phyloP scores from a whole-genome alignment of 2,797 vertebrate species.

The Mormyrops attenuatus region DNA sequence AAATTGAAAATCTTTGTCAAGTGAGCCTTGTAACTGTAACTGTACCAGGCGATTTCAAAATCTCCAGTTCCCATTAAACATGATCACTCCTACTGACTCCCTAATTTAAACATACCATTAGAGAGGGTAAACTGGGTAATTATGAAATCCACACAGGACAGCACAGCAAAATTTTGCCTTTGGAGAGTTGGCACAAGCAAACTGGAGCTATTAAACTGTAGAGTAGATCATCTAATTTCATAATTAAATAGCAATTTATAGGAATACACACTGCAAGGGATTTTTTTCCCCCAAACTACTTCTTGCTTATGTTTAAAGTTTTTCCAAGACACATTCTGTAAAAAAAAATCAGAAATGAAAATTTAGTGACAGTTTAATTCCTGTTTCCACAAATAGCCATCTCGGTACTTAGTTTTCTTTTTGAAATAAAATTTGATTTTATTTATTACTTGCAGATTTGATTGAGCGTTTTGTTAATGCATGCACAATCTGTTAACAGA shows the following conservation, averaged over 20 bases:
- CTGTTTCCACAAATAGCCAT: not conserved
- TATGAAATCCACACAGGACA: slow-evolving; percentile 14
- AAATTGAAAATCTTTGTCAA: slow-evolving; percentile 13
- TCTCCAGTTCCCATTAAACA: not conserved
- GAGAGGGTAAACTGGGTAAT: not conserved
- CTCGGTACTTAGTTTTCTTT: not conserved
- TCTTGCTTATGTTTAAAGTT: not conserved
- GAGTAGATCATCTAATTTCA: slow-evolving; percentile 25
- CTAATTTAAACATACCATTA: slow-evolving; percentile 15
- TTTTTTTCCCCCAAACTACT: not conserved
- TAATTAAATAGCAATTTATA: slow-evolving; percentile 22
- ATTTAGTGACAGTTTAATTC: not conserved
- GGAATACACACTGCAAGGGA: slow-evolving; percentile 6
- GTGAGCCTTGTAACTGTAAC: slow-evolving; percentile 17
- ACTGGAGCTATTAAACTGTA: slow-evolving; percentile 9
- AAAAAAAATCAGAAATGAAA: not conserved
- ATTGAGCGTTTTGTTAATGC: not conserved
- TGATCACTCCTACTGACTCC: not conserved
- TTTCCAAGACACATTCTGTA: not conserved
- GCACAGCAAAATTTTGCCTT: slow-evolving; percentile 6
- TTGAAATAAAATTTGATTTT: not conserved
- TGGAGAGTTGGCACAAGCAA: slow-evolving; percentile 6
- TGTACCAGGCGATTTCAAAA: slow-evolving; percentile 23
- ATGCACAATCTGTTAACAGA: not conserved
- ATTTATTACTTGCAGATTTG: not conserved